A percentile compares a stretch with the other conserved stretches of the same genome.
These are phyloP conservation scores for Aporophyla lueneburgensis DNA, from an alignment of 2,888 invertebrate genomes.

Conservation along the genomic window DNA sequence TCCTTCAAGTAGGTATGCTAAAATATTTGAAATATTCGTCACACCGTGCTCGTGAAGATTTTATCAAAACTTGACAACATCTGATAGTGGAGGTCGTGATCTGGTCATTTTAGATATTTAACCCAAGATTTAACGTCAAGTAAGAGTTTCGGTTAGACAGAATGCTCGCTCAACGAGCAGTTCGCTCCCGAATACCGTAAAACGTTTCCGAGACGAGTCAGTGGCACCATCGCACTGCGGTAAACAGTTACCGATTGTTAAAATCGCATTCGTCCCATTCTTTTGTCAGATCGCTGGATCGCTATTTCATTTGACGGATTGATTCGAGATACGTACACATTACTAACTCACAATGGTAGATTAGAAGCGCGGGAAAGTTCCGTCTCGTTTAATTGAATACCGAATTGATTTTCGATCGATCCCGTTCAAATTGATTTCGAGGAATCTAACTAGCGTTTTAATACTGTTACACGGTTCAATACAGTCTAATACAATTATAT, in stretches of 20 bases:
- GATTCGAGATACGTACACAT: constrained; percentile 83
- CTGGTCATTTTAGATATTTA: constrained; percentile 72
- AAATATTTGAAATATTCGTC: constrained; percentile 70
- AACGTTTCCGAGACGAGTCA: constrained; percentile 72
- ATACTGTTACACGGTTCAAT: constrained; percentile 79
- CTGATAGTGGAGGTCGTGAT: constrained; percentile 79
- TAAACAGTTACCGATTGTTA: constrained; percentile 87
- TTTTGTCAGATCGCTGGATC: constrained; percentile 79
- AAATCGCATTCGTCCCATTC: constrained; percentile 83
- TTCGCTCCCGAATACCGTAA: constrained; percentile 79
- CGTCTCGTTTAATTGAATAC: constrained; percentile 86
- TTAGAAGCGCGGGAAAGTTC: constrained; percentile 85
- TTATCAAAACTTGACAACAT: constrained; percentile 76
- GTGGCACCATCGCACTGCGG: constrained; percentile 72
- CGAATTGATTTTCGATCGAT: constrained; percentile 86
- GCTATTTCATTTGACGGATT: constrained; percentile 85
- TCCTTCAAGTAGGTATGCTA: constrained; percentile 38
- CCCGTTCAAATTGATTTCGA: constrained; percentile 83
- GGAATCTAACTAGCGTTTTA: constrained; percentile 79
- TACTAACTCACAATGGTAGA: constrained; percentile 82
- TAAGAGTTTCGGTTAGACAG: constrained; percentile 44
- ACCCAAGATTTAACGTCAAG: constrained; percentile 67
- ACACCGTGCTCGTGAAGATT: constrained; percentile 72
- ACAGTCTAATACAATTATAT: constrained; percentile 76
- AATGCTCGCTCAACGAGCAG: constrained; percentile 66